These are phyloP conservation scores for Drosophila azteca DNA, from an alignment of 1,140 invertebrate genomes.

Conservation along the genomic window DNA sequence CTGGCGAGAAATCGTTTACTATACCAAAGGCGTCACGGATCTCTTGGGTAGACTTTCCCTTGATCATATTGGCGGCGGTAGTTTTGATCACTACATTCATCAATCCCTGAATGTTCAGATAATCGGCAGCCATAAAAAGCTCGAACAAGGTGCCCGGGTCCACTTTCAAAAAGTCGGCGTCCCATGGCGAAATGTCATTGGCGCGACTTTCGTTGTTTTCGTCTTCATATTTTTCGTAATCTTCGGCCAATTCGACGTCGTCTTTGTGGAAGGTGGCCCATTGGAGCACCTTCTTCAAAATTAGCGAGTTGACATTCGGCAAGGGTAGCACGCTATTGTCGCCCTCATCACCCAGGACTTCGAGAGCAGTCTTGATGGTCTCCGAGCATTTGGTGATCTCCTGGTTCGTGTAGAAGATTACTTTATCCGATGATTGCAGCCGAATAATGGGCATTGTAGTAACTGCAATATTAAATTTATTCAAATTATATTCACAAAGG, in stretches of 20 bases:
- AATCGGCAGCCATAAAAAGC: conserved; percentile 97
- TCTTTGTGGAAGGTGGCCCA: conserved; percentile 97
- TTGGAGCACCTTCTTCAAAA: conserved; percentile 97
- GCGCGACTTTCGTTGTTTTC: conserved; percentile 99
- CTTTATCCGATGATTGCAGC: conserved; percentile 97
- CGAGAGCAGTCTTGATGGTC: conserved; percentile 99
- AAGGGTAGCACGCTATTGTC: conserved; percentile 97
- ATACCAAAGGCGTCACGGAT: conserved; percentile 99
- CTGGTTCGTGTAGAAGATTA: conserved; percentile 98
- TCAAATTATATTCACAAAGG: conserved; percentile 12
- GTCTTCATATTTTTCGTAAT: conserved; percentile 99
- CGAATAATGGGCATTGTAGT: conserved; percentile 91
- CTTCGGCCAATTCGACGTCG: conserved; percentile 96
- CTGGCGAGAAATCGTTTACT: conserved; percentile 98
- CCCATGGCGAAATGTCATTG: conserved; percentile 99
- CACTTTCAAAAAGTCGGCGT: conserved; percentile 98
- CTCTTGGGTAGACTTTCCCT: conserved; percentile 98
- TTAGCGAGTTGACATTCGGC: conserved; percentile 99
- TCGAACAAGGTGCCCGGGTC: conserved; percentile 99
- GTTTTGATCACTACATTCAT: conserved; percentile 99
- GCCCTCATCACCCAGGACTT: conserved; percentile 97
- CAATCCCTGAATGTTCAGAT: conserved; percentile 98
- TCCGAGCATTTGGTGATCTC: conserved; percentile 99
- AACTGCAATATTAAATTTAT: conserved; percentile 58
- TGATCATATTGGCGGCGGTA: conserved; percentile 99